Percentiles rank a stretch among this genome's conserved stretches.
phyloP scores from a whole-genome alignment of 2,797 vertebrate genomes.

The Tympanoctomys barrerae region DNA sequence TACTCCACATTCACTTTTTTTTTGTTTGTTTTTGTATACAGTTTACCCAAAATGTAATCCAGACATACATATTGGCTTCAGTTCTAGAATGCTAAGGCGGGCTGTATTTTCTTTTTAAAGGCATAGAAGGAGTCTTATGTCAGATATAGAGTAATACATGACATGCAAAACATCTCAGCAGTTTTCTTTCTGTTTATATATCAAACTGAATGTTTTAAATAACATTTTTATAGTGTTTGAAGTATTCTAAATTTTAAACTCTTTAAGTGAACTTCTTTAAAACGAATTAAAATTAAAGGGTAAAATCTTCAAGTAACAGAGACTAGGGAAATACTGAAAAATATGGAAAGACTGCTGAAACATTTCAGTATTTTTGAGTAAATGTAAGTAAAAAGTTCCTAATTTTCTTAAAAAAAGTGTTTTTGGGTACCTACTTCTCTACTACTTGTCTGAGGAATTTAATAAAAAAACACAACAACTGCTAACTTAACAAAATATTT shows the following conservation, averaged over 20 bases:
- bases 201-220: background rate
- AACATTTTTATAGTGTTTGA: background rate
- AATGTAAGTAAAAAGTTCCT: background rate
- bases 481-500: background rate
- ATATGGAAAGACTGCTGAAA: background rate
- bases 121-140: background rate
- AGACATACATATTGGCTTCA: background rate
- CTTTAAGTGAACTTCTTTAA: background rate
- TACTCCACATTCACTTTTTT: background rate
- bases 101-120: background rate
- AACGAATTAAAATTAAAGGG: background rate
- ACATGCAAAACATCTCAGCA: background rate
- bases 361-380: too few species aligned
- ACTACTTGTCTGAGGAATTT: background rate
- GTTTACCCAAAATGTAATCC: background rate
- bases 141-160: background rate
- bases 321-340: background rate
- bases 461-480: background rate
- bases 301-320: background rate
- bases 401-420: background rate
- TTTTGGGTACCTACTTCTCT: background rate
- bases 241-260: background rate
- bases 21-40: background rate
- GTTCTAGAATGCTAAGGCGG: background rate
- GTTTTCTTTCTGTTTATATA: conserved; percentile 1